Conservation (phyloP, 35 echinoderm and acorn worm species). For the Lytechinus variegatus region DNA sequence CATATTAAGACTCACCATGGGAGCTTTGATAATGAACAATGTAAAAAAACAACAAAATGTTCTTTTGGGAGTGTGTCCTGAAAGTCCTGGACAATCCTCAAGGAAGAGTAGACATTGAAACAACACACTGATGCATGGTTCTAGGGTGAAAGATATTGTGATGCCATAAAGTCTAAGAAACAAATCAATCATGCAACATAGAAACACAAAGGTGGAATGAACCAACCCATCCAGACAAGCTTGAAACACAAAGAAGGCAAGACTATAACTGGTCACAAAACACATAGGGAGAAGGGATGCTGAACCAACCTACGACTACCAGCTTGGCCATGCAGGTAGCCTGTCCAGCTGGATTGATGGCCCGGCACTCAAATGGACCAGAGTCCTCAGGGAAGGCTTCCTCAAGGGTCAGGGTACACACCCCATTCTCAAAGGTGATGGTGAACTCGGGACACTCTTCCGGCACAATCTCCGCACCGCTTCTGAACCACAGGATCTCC, state of each 20-base stretch:
- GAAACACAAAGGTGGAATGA: neutral
- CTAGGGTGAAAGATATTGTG: neutral
- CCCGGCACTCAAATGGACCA: constrained; percentile 77
- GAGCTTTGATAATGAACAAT: neutral
- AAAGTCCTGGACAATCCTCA: neutral
- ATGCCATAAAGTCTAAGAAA: neutral
- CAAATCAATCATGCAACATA: neutral
- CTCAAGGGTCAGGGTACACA: constrained; percentile 69
- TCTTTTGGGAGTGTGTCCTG: neutral
- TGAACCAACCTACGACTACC: constrained; percentile 79
- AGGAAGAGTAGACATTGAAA: neutral
- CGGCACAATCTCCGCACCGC: constrained; percentile 70
- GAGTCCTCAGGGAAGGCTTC: constrained; percentile 94
- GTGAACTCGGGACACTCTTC: constrained; percentile 80
- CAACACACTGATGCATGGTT: neutral
- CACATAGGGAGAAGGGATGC: neutral
- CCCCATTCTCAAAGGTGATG: constrained; percentile 57
- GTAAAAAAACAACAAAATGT: neutral
- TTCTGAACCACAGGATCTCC: constrained; percentile 81
- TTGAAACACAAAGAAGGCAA: neutral
- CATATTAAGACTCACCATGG: neutral
- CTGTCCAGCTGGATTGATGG: constrained; percentile 77
- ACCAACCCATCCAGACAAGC: neutral
- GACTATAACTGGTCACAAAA: neutral
- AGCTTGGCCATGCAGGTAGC: constrained; percentile 87